Evolutionary conservation across 2,797 vertebrate species (phyloP), one percentile per base, ranked within the genome.

Genomic region (Chelidonichthys spinosus): DNA sequence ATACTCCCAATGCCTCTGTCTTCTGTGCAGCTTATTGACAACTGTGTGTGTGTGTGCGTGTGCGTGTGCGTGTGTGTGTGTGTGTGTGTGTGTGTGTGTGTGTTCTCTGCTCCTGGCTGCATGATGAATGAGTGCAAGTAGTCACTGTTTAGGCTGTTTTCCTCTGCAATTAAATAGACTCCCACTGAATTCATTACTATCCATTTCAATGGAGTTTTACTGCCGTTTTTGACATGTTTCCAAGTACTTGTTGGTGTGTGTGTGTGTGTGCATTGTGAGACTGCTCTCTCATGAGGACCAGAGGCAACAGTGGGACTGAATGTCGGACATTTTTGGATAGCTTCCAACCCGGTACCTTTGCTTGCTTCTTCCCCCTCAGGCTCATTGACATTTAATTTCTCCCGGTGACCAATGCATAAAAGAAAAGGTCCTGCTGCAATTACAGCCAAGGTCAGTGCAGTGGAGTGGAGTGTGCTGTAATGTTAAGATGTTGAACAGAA

Each of bases 371-470:
- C 63, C 69, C 80, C 79, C 79, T 85, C 69, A 47, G 84, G 86
- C 84, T 79, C 42, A 71, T 68, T 93, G 91, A 92, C 90, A 92
- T 92, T 92, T 92, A 50, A 90, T 90, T 91, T 89, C 77, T 91
- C 84, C 89, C 37, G 36, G 89, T 89, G 85, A 90, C 84, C 87
- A 90, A 76, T 80, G 80, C 84, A 87, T 88, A 87, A 89, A 91
- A 84, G 74, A 89, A 92, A 89, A 91, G 85, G 88, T 90, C 82
- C 76, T 74, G 33, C 76, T 83, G 81, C 86, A 91, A 88, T 93
- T 92, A 88, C 76, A 84, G 82, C 69, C 90, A 91, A 89, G 90
- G 88, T 91, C 87, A 84, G 74, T 36, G 74, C 85, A 78, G 54
- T 59, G 64, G 65, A 75, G 85, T 83, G 83, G 40, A 82, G 78